Percentiles rank a stretch among this genome's conserved stretches.
phyloP scores from a whole-genome alignment of 2,888 invertebrate genomes.

The Drosophila hamatofila region DNA sequence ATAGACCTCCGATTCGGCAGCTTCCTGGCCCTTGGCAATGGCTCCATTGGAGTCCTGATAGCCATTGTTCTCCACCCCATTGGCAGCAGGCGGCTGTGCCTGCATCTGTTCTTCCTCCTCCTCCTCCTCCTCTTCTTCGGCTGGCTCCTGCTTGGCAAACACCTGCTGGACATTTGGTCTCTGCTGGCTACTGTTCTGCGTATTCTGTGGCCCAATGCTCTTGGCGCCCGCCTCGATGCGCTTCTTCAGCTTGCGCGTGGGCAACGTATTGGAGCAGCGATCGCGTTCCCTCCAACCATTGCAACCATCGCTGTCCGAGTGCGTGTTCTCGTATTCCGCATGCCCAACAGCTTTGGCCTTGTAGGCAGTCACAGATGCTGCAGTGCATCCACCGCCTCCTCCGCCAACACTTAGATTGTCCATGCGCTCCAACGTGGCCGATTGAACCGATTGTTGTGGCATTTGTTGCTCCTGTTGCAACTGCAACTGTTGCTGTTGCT shows the following conservation, averaged over 20 bases:
- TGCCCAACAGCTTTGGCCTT: constrained; percentile 62
- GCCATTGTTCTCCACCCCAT: constrained; percentile 91
- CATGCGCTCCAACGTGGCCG: constrained; percentile 67
- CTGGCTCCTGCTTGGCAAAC: constrained; percentile 70
- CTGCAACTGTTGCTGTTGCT: constrained; percentile 31
- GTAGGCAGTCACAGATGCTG: constrained; percentile 47
- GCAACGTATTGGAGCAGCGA: constrained; percentile 86
- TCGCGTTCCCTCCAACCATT: constrained; percentile 84
- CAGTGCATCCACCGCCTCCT: constrained; percentile 27
- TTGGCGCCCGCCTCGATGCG: constrained; percentile 86
- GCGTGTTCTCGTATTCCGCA: constrained; percentile 87
- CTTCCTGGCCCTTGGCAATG: constrained; percentile 85
- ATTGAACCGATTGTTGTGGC: constrained; percentile 43
- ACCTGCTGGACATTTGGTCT: constrained; percentile 86
- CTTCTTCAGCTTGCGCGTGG: constrained; percentile 87
- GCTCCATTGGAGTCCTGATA: constrained; percentile 87
- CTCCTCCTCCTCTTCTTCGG: constrained; percentile 46
- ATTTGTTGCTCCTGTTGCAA: constrained; percentile 33
- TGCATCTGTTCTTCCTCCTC: constrained; percentile 21
- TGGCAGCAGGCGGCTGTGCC: constrained; percentile 19
- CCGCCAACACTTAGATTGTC: constrained; percentile 37
- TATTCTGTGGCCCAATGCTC: constrained; percentile 80
- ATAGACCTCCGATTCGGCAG: constrained; percentile 93
- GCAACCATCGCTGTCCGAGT: constrained; percentile 85
- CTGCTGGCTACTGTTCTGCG: constrained; percentile 69